Conservation (phyloP, 2,113 vertebrate genomes). For the Microcebus lehilahytsara region DNA sequence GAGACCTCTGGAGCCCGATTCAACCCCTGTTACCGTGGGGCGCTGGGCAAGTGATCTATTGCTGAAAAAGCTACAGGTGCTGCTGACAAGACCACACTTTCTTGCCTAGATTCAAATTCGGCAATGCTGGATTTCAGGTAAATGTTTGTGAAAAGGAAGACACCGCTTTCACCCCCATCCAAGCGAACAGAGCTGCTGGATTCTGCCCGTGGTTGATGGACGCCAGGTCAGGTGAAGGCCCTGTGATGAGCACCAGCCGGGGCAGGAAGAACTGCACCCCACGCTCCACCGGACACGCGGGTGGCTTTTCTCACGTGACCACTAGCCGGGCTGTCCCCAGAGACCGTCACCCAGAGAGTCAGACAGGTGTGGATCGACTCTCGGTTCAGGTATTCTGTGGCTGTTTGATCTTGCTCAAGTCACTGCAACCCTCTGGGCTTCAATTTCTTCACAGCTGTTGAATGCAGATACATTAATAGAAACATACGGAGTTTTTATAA, state of each 20-base stretch:
- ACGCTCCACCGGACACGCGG: background rate
- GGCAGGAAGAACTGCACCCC: background rate
- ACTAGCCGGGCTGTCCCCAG: background rate
- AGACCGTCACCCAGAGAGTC: background rate
- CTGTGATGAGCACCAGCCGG: background rate
- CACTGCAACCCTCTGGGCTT: background rate
- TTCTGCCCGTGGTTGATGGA: background rate
- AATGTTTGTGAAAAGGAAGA: background rate
- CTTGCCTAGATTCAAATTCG: background rate
- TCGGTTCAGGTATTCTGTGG: background rate
- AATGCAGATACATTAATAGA: background rate
- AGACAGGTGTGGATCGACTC: background rate
- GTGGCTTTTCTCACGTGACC: background rate
- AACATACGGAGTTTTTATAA: background rate
- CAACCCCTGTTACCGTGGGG: background rate
- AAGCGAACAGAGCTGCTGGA: background rate
- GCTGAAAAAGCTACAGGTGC: background rate
- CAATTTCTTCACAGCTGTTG: background rate
- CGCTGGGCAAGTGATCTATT: background rate
- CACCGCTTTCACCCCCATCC: background rate
- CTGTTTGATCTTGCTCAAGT: background rate
- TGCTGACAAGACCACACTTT: background rate
- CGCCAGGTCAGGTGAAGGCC: background rate
- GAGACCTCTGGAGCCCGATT: background rate
- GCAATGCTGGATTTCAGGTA: background rate